Base-by-base conservation (phyloP, 1,140 invertebrate genomes). In the Trichonephila clavata region DNA sequence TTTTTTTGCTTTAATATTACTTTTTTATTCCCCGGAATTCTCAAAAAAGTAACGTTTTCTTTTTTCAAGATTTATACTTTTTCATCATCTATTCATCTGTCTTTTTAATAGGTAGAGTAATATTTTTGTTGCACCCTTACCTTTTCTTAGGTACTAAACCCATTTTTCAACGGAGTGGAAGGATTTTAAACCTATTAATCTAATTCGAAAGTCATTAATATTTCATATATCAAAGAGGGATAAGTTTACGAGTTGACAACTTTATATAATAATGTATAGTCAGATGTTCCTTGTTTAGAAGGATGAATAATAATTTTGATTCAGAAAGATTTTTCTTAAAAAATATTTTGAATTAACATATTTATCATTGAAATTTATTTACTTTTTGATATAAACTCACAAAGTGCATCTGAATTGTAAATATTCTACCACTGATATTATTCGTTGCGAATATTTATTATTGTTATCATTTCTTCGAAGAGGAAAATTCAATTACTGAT, bases 1-100 rank as follows among this genome's bases (percentile, higher is more conserved):
- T n/a, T n/a, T 59, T 88, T 14, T 8, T 86, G 59, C 57, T 86
- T 86, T 43, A 20, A 43, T 27, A 83, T 83, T 59, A 81, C 14
- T 32, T 24, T 86, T 39, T 43, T 60, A 32, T 63, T 32, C n/a
- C 18, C 18, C n/a, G 18, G 16, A 13, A 63, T 18, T 13, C 2
- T 18, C 24, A 61, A 50, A 86, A 86, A 86, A 83, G 57, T n/a
- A 16, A 77, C 68, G 16, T 39, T 77, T 32, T 77, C 27, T 77
- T 77, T n/a, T 32, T 77, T 14, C 24, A 27, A 32, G 16, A 32
- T 39, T 77, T 77, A 32, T 77, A 20, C 27, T 77, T 77, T 84
- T 60, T 84, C 57, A 60, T 57, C 43, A 84, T 50, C 43, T 60
- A n/a, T 21, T 84, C 20, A 60, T 50, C 20, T 84, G 13, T 84